Conservation (phyloP, 2,113 vertebrate species). For the Rhadina sibilatrix region DNA sequence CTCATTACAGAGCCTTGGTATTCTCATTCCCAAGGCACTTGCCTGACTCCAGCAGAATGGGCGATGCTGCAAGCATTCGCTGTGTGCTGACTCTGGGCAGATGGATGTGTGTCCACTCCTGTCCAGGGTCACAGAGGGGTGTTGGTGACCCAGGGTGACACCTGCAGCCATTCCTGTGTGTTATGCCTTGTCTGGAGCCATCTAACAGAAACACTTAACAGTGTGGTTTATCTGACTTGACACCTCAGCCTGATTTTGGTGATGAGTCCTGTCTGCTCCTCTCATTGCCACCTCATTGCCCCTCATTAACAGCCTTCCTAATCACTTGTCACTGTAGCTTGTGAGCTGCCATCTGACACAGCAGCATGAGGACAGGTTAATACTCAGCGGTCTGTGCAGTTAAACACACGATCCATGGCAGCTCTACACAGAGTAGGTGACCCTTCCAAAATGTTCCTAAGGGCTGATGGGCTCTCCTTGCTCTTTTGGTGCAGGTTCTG, state of each 20-base stretch:
- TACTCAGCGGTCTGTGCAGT: background rate
- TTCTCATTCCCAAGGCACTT: background rate
- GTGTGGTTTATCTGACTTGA: background rate
- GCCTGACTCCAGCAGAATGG: background rate
- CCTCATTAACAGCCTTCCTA: conserved; percentile 21
- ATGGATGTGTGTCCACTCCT: background rate
- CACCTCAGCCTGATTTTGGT: background rate
- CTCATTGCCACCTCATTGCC: conserved; percentile 26
- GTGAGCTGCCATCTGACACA: background rate
- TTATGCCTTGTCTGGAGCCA: background rate
- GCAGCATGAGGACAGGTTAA: background rate
- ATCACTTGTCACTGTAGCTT: conserved; percentile 19
- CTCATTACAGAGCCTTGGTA: background rate
- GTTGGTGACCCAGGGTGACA: background rate
- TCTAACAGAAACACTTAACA: background rate
- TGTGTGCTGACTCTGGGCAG: background rate
- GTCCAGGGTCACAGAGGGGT: fast-evolving
- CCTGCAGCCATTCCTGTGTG: background rate
- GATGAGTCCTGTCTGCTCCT: background rate
- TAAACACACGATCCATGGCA: background rate
- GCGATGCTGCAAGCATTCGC: background rate
- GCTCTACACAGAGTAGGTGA: background rate
- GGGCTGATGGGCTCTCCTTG: background rate
- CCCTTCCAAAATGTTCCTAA: background rate
- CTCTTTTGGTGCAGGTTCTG: conserved; percentile 83